A percentile compares a stretch with the other conserved stretches of the same genome.
Conservation (phyloP, 1,140 invertebrate species). For the Drosophila pseudoananassae region DNA sequence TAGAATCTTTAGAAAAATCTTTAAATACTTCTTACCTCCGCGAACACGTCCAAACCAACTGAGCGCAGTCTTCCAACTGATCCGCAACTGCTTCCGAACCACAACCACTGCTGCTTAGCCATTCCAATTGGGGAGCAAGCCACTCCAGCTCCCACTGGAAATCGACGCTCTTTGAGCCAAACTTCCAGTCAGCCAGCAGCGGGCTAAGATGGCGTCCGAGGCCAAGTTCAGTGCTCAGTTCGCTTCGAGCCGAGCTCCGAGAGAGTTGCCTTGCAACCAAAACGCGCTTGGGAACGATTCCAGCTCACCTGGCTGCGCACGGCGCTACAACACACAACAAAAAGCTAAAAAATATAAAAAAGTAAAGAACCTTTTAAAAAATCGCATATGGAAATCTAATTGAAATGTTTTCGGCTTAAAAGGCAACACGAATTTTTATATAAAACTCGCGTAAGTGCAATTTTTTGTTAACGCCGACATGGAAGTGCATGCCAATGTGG, state of each 20-base stretch:
- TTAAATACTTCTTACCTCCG: conserved; percentile 29
- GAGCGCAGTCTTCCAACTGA: conserved; percentile 72
- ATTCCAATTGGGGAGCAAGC: conserved; percentile 44
- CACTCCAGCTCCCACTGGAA: conserved; percentile 31
- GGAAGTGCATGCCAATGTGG: conserved; percentile 74
- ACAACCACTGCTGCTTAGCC: not conserved
- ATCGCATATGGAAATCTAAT: conserved; percentile 53
- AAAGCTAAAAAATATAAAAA: conserved; percentile 31
- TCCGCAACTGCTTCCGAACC: conserved; percentile 53
- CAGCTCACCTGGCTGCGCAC: conserved; percentile 53
- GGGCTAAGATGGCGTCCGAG: conserved; percentile 82
- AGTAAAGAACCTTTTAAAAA: conserved; percentile 32
- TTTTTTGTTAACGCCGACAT: conserved; percentile 46
- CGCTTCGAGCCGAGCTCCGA: conserved; percentile 69
- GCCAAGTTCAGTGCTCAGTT: conserved; percentile 82
- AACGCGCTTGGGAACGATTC: conserved; percentile 24
- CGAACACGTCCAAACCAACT: conserved; percentile 65
- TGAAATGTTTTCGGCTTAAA: conserved; percentile 66
- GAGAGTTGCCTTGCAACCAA: conserved; percentile 63
- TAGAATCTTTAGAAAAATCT: not conserved
- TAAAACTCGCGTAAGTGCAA: conserved; percentile 23
- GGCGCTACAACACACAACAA: conserved; percentile 43
- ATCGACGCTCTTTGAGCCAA: conserved; percentile 18
- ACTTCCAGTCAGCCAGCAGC: conserved; percentile 46
- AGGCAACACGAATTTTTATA: not conserved